phyloP scores from a whole-genome alignment of 2,888 invertebrate species.

The Clistopyga incitator region DNA sequence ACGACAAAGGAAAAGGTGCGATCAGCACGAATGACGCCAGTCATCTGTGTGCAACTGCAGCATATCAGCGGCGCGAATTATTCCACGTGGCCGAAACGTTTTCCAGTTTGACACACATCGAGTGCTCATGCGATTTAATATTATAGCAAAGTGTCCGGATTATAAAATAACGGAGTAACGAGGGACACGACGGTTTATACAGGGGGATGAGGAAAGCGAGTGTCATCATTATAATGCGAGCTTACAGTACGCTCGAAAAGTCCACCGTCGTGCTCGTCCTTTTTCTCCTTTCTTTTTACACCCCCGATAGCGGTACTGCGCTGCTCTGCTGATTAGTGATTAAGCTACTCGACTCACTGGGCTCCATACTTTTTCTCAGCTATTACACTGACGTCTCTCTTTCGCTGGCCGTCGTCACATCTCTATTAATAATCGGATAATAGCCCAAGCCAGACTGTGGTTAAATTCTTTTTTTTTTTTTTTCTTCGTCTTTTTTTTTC shows the following conservation, averaged over 20 bases:
- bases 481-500: slow-evolving; percentile 27
- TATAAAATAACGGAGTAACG: slow-evolving; percentile 19
- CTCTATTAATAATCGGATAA: slow-evolving; percentile 59
- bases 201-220: slow-evolving; percentile 44
- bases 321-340: slow-evolving; percentile 63
- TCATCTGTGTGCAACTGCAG: slow-evolving; percentile 57
- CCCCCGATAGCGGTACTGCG: slow-evolving; percentile 35
- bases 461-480: slow-evolving; percentile 21
- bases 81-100: slow-evolving; percentile 81
- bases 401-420: neutral
- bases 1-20: slow-evolving; percentile 48
- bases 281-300: slow-evolving; percentile 28
- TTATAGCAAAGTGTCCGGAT: slow-evolving; percentile 48
- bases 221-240: slow-evolving; percentile 43
- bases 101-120: slow-evolving; percentile 82
- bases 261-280: slow-evolving; percentile 21
- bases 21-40: slow-evolving; percentile 46
- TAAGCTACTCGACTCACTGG: slow-evolving; percentile 61
- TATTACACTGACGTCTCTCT: slow-evolving; percentile 27
- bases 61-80: slow-evolving; percentile 71
- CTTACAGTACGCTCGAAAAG: slow-evolving; percentile 59
- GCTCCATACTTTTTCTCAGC: slow-evolving; percentile 50
- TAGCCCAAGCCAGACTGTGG: slow-evolving; percentile 23
- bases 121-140: slow-evolving; percentile 78
- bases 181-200: slow-evolving; percentile 33